Base-by-base conservation (phyloP, 2,888 invertebrate genomes). In the Nysson spinosus region DNA sequence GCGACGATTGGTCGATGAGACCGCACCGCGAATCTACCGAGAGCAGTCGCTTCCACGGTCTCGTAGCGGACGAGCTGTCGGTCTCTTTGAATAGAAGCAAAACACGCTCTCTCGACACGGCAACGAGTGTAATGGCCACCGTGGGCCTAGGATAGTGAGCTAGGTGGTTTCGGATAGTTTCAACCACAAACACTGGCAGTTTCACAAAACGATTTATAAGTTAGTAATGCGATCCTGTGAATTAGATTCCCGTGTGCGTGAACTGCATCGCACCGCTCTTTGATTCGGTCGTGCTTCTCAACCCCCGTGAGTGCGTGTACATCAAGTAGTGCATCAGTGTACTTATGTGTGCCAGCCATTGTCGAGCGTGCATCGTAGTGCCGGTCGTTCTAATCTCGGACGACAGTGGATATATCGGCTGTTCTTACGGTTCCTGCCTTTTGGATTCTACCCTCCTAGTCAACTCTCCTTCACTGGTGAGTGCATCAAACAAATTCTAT, bases 11-110 rank as follows among this genome's bases (percentile, higher is more conserved):
- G 77, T 77, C 77, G 78, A 76, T 78, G 76, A 68, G 78, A 49
- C 68, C 76, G 78, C 77, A 73, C 72, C 77, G 73, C 76, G 73
- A 77, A 69, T 78, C 76, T 76, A 68, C 76, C 73, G 77, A 78
- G 77, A 69, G 51, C 77, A 77, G 77, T 77, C 77, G 77, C 72
- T 72, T 63, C 58, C 61, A 72, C 71, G 74, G 60, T 64, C 40
- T 72, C 77, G 79, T 57, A 62, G 72, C 56, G 74, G 77, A 64
- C 70, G 69, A 55, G 74, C 71, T 67, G 66, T 42, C 55, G 71
- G 56, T 65, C 62, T 44, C 61, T 35, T 52, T 60, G 54, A 42
- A 61, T 63, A 67, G 49, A 64, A 56, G 46, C 37, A 67, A 68
- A 74, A 74, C 70, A 77, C 72, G 64, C 64, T 64, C 72, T 46